phyloP scores from a whole-genome alignment of 2,888 invertebrate genomes.

The Luperina nickerlii region DNA sequence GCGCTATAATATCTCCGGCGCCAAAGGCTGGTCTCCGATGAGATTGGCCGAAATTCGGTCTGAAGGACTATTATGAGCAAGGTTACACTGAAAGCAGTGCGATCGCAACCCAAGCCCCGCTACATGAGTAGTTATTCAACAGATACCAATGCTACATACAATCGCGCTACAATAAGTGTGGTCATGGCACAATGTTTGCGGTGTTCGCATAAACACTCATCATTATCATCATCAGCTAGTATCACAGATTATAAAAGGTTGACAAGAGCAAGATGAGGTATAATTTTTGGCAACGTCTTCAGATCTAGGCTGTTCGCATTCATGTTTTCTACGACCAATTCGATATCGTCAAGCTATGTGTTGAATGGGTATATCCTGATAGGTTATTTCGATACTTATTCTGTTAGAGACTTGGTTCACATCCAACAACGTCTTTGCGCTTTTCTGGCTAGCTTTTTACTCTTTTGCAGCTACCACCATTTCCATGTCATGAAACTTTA shows the following conservation, averaged over 20 bases:
- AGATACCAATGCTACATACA: not conserved
- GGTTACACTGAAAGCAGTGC: not conserved
- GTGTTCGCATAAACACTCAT: not conserved
- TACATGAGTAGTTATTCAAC: not conserved
- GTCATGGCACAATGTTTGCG: not conserved
- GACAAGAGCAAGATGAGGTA: not conserved
- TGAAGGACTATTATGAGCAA: not conserved
- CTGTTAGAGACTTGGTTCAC: not conserved
- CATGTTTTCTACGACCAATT: not conserved
- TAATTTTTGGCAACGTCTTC: not conserved
- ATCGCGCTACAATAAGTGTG: not conserved
- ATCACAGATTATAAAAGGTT: not conserved
- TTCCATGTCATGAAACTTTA: not conserved
- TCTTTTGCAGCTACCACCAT: not conserved
- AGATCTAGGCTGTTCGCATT: not conserved
- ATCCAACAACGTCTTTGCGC: not conserved
- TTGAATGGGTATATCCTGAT: not conserved
- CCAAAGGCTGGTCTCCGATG: too few relatives aligned
- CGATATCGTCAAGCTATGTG: not conserved
- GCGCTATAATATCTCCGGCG: too few relatives aligned
- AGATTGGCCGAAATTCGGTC: not conserved
- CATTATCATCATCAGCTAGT: not conserved
- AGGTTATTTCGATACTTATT: not conserved
- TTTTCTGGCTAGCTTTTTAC: not conserved
- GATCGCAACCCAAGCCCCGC: not conserved